Evolutionary conservation across 2,797 vertebrate genomes (phyloP), one percentile per base, ranked within the genome.

Genomic region (Silurus lanzhouensis): DNA sequence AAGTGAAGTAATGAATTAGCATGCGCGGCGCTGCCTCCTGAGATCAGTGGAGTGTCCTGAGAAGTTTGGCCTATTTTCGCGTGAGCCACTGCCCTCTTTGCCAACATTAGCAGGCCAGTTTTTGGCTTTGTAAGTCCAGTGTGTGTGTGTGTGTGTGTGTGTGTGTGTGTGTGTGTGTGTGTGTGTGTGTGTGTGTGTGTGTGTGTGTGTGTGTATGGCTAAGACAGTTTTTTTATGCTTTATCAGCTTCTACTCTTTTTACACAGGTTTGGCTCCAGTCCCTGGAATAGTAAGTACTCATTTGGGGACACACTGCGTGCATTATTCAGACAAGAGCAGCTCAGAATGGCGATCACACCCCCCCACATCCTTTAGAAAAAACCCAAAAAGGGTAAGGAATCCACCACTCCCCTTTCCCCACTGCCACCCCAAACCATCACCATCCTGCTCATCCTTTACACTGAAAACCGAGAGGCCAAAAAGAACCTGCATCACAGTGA

Each of bases 71-170:
- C 79, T 76, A 88, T 76, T 87, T 84, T 75, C 82, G 71, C 64
- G 60, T 83, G 70, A 88, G 84, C 83, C 57, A 83, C 55, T 83
- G 85, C 71, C 82, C 84, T 81, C 75, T 46, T 88, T 88, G 84
- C 60, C 17, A 66, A 52, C 12, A 68, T 81, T 84, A 87, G 81
- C 87, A 82, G 81, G 88, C 79, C 86, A 85, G 71, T 63, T 63
- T 38, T 84, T 31, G 84, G 78, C 79, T 79, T 46, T 83, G 58
- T 52, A 17, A 3, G 52, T 46, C 57, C 38, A 55, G n/a, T 71
- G 46, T 60, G 85, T 61, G 31, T 78, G 60, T 38, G 46, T 48
- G 38, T 84, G 9, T 76, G 66, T 82, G 57, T 71, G 44, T 58
- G 31, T 27, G 52, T 64, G 57, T 81, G 22, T 76, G 44, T 25